Evolutionary conservation across 92 coral and sea anemone genomes (phyloP), one percentile per base, ranked within the genome.

Genomic region (Palythoa heliodiscus): DNA sequence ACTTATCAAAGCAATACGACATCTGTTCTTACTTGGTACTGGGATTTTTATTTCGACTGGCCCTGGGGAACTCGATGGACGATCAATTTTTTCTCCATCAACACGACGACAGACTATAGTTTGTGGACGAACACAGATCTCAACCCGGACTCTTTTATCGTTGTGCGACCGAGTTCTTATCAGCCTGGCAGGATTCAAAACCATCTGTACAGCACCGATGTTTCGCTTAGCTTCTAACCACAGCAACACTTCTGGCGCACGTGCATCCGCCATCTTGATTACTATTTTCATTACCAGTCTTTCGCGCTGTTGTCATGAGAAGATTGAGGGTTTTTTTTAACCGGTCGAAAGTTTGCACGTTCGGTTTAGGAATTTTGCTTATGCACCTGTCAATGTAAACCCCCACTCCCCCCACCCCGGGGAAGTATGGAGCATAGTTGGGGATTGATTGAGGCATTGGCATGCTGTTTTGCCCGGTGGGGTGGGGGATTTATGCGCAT

Each of bases 201-300:
- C 75, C 39, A 80, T 23, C 40, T 80, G 84, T 0, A 29, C 63
- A 12, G 84, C 84, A 15, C 74, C 84, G 84, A 80, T 80, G 3
- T 80, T 66, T 67, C 73, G 66, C 40, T 80, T 80, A 15, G 54
- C 57, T 67, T 80, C 84, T 25, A 80, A 67, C 74, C 84, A 80
- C 17, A 80, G 66, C 84, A 80, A 80, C 23, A 66, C 63, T 40
- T 25, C 61, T 66, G 17, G 73, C 48, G 40, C 84, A 23, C 55
- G 58, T 22, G 50, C 74, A 14, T 80, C 43, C 84, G 84, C 84
- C 84, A 80, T 80, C 60, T 80, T 80, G 73, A 13, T 13, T 43
- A 43, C 0, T 8, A 43, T 43, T 48, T 15, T 76, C 67, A 48
- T 76, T 76, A 76, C 81, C 81, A 76, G 81, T 5, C 81, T 23